Conservation (phyloP, 2,797 vertebrate genomes). For the Trachops cirrhosus region DNA sequence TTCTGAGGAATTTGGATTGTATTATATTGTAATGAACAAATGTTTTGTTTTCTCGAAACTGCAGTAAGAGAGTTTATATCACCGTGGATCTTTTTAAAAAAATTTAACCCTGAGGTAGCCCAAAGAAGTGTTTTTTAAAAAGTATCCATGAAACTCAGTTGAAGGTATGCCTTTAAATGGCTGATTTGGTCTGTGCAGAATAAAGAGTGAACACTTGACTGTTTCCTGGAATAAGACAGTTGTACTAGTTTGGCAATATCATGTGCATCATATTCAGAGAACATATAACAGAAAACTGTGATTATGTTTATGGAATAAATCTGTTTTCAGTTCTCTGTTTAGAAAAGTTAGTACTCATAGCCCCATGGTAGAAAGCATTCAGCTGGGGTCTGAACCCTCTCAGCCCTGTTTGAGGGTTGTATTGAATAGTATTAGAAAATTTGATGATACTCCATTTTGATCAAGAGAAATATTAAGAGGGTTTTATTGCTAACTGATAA, state of each 20-base stretch:
- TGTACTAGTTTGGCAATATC: neutral
- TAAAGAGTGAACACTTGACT: neutral
- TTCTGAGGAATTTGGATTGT: neutral
- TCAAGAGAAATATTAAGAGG: neutral
- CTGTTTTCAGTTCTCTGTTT: neutral
- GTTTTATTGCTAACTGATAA: neutral
- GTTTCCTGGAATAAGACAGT: neutral
- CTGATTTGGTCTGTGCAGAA: neutral
- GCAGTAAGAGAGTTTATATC: neutral
- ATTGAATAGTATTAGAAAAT: neutral
- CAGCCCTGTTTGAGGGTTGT: neutral
- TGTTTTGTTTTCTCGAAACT: neutral
- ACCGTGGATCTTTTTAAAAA: neutral
- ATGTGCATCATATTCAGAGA: neutral
- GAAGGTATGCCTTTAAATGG: neutral
- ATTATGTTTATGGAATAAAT: neutral
- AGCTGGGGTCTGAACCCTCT: accelerated
- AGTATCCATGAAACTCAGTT: neutral
- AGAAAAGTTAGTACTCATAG: neutral
- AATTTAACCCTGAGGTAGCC: neutral
- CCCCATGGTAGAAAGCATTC: neutral
- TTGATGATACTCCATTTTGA: neutral
- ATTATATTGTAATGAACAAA: neutral
- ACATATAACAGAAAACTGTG: neutral
- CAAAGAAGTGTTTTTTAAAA: neutral